These are phyloP conservation scores for Miltochrista miniata DNA, from an alignment of 2,888 invertebrate genomes.

Conservation along the genomic window DNA sequence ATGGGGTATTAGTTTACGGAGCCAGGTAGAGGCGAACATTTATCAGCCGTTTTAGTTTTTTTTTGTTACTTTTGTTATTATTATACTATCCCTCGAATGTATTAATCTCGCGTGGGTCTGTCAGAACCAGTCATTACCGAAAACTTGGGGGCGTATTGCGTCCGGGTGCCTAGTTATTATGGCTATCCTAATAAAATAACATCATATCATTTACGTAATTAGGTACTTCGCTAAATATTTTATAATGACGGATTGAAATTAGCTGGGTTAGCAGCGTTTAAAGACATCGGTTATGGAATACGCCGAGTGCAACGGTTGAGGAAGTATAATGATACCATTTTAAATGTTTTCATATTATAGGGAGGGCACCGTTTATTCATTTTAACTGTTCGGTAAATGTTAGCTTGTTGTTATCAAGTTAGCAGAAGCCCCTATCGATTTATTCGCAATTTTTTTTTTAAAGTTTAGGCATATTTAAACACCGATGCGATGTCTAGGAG, in stretches of 20 bases:
- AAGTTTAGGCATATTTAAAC: too few relatives aligned
- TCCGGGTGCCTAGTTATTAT: conserved; percentile 80
- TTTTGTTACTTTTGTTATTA: conserved; percentile 75
- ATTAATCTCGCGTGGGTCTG: conserved; percentile 79
- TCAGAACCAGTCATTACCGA: conserved; percentile 77
- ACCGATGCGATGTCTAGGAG: too few relatives aligned
- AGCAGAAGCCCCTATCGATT: conserved; percentile 25
- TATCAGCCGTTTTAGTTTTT: conserved; percentile 79
- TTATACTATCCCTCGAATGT: conserved; percentile 73
- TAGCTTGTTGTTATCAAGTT: conserved; percentile 64
- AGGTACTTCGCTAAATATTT: conserved; percentile 82
- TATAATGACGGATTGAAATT: conserved; percentile 74
- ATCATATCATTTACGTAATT: conserved; percentile 79
- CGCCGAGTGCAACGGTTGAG: conserved; percentile 47
- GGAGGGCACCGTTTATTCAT: conserved; percentile 41
- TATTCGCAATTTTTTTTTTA: too few relatives aligned
- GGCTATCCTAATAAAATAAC: conserved; percentile 78
- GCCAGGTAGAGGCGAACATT: conserved; percentile 75
- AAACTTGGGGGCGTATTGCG: conserved; percentile 80
- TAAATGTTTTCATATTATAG: conserved; percentile 50
- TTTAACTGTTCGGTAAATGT: conserved; percentile 45
- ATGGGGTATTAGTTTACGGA: conserved; percentile 50
- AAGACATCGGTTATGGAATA: conserved; percentile 50
- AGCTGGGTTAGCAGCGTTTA: conserved; percentile 67
- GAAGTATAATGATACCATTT: conserved; percentile 56